Conservation (phyloP, 2,797 vertebrate species). For the Agapornis canus region DNA sequence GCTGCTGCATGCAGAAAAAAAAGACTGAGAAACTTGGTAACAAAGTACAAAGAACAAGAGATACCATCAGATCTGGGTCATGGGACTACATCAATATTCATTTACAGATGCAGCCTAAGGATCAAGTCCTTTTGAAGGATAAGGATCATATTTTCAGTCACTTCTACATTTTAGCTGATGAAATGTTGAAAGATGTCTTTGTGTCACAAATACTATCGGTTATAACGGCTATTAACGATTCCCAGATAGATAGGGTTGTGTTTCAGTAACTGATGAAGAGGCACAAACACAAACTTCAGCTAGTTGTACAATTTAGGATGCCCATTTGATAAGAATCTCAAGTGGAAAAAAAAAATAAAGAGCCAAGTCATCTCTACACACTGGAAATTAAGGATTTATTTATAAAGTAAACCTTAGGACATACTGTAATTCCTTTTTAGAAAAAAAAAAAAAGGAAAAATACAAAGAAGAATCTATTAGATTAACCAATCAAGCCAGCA, state of each 20-base stretch:
- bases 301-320: neutral
- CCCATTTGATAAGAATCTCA: neutral
- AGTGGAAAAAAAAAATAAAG: neutral
- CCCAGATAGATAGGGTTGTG: rapidly evolving
- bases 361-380: neutral
- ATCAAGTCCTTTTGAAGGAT: neutral
- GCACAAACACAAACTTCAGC: rapidly evolving
- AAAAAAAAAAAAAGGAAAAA: constrained; percentile 6
- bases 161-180: neutral
- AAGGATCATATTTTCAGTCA: neutral
- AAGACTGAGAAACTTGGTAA: neutral
- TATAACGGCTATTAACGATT: neutral
- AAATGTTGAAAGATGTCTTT: neutral
- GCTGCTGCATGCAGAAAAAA: neutral
- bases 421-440: neutral
- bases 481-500: constrained; percentile 55
- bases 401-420: constrained; percentile 58
- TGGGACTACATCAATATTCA: neutral
- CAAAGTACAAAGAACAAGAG: neutral
- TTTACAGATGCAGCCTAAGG: neutral
- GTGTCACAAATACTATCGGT: neutral
- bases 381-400: constrained; percentile 73
- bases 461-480: constrained; percentile 12
- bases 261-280: neutral
- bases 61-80: neutral